Conservation (phyloP, 2,113 vertebrate species). For the Tiliqua scincoides region DNA sequence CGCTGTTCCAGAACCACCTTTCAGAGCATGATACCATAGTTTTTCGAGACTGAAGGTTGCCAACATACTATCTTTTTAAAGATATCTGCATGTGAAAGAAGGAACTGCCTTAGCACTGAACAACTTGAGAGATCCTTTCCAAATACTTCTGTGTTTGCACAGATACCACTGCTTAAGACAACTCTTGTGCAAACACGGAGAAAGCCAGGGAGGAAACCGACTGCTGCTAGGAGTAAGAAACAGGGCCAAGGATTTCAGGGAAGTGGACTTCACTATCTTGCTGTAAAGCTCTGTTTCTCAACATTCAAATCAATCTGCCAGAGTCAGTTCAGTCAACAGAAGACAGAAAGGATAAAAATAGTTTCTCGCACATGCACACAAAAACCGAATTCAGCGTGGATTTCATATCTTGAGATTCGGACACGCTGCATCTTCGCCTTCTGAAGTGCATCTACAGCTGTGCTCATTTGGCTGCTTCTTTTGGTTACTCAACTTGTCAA, state of each 20-base stretch:
- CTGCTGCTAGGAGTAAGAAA: conserved; percentile 1
- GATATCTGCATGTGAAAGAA: background rate
- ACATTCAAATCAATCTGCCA: background rate
- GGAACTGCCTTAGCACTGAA: background rate
- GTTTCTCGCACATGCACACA: background rate
- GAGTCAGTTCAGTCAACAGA: background rate
- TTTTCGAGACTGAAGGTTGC: no score
- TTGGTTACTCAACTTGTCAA: background rate
- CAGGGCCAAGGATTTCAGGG: background rate
- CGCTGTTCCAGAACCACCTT: no score
- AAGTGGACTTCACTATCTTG: background rate
- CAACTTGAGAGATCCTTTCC: background rate
- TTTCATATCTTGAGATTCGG: background rate
- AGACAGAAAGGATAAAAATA: background rate
- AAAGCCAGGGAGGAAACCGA: background rate
- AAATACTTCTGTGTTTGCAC: background rate
- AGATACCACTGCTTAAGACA: background rate
- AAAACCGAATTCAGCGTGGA: background rate
- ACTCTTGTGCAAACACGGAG: conserved; percentile 5
- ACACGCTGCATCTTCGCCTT: background rate
- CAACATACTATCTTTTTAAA: background rate
- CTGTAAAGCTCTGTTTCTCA: background rate
- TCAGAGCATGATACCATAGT: no score
- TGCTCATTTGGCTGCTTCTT: background rate
- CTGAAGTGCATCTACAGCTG: background rate